Evolutionary conservation across 2,113 vertebrate species (phyloP).

Genomic region (Athene cunicularia): DNA sequence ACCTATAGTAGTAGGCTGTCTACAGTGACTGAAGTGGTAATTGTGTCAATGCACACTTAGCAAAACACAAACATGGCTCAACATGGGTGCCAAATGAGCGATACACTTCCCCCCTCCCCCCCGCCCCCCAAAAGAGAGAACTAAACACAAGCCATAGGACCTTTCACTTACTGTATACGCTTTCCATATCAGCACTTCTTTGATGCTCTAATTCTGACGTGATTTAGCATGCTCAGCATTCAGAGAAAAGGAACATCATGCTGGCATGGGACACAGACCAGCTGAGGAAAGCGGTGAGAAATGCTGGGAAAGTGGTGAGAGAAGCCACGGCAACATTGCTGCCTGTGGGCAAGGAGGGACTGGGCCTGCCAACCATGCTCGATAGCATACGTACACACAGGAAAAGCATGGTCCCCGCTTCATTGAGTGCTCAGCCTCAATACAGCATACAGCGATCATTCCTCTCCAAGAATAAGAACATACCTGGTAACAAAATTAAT

Average conservation of each 20-base stretch:
- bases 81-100: background rate
- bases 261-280: background rate
- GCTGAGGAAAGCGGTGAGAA: background rate
- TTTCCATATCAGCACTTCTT: background rate
- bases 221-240: background rate
- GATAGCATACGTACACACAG: fast-evolving
- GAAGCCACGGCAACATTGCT: background rate
- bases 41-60: background rate
- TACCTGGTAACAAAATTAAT: background rate
- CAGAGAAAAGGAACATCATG: background rate
- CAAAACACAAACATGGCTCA: background rate
- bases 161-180: background rate
- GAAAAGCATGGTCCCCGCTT: background rate
- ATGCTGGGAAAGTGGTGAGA: background rate
- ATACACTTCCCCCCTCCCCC: fast-evolving
- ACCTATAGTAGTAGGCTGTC: background rate
- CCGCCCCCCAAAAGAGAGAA: fast-evolving
- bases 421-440: background rate
- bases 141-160: background rate
- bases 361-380: background rate
- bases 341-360: background rate
- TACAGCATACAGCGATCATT: fast-evolving
- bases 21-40: background rate
- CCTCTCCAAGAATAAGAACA: background rate
- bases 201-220: background rate